Conservation (phyloP, 2,888 invertebrate genomes). For the Xestoiulus laeticollis region DNA sequence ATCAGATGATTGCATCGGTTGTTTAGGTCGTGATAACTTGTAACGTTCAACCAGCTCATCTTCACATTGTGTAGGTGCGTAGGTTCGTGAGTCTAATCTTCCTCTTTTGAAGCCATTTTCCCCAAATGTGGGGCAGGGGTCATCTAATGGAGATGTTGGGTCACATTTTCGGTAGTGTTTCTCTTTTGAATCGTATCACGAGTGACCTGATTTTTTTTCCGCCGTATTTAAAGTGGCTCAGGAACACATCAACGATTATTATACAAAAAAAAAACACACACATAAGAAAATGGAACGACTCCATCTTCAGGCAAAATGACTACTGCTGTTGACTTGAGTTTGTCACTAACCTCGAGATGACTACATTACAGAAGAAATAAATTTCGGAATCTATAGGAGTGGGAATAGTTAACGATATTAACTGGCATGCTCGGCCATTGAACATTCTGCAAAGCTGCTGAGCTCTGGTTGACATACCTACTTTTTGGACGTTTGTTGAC, state of each 20-base stretch:
- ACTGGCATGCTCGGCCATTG: too few species aligned
- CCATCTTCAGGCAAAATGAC: not conserved
- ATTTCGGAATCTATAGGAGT: too few species aligned
- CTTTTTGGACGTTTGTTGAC: too few species aligned
- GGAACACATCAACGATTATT: not conserved
- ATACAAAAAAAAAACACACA: not conserved
- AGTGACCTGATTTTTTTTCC: not conserved
- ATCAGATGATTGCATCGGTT: not conserved
- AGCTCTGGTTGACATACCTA: too few species aligned
- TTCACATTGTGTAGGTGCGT: not conserved
- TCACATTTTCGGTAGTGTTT: constrained; percentile 37
- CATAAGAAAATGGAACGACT: not conserved
- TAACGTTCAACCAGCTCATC: constrained; percentile 11
- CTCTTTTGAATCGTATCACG: not conserved
- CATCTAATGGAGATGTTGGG: constrained; percentile 2
- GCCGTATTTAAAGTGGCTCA: not conserved
- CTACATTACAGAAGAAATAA: too few species aligned
- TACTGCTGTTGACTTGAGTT: not conserved
- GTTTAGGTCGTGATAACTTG: not conserved
- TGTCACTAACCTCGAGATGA: too few species aligned
- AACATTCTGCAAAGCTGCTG: too few species aligned
- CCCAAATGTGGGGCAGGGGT: constrained; percentile 21
- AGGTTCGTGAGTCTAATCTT: not conserved
- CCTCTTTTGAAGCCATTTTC: not conserved
- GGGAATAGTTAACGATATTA: too few species aligned